These are phyloP conservation scores for Cecropterus lyciades DNA, from an alignment of 1,140 invertebrate genomes.

Conservation along the genomic window DNA sequence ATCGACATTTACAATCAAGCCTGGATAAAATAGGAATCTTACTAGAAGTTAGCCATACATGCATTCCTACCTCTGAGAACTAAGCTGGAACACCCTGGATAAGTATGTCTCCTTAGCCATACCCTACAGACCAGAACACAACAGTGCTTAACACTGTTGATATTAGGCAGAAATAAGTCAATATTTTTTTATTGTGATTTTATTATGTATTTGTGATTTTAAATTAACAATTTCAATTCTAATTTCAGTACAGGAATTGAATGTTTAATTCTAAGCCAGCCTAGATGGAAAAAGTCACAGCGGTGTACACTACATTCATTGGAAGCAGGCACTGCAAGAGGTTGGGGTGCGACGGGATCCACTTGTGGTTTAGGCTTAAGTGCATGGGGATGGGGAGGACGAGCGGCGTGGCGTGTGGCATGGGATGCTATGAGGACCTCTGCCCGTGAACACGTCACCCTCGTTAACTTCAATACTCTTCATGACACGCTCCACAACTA, in stretches of 20 bases:
- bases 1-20: too few species aligned
- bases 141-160: too few species aligned
- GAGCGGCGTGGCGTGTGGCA: slow-evolving; percentile 90
- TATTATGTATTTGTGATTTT: too few species aligned
- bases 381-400: slow-evolving; percentile 84
- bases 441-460: slow-evolving; percentile 93
- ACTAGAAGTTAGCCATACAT: too few species aligned
- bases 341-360: slow-evolving; percentile 75
- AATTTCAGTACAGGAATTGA: slow-evolving; percentile 88
- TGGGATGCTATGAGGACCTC: slow-evolving; percentile 95
- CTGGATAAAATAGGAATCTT: too few species aligned
- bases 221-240: not conserved
- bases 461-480: slow-evolving; percentile 92
- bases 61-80: too few species aligned
- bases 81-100: too few species aligned
- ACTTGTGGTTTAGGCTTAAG: slow-evolving; percentile 84
- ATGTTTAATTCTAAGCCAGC: slow-evolving; percentile 91
- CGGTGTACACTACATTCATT: slow-evolving; percentile 94
- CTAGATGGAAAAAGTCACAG: slow-evolving; percentile 93
- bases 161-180: too few species aligned
- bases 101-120: too few species aligned
- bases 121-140: too few species aligned
- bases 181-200: too few species aligned
- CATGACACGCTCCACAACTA: slow-evolving; percentile 94
- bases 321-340: slow-evolving; percentile 92